Conservation (phyloP, 1,140 invertebrate species). For the Sitophilus oryzae region DNA sequence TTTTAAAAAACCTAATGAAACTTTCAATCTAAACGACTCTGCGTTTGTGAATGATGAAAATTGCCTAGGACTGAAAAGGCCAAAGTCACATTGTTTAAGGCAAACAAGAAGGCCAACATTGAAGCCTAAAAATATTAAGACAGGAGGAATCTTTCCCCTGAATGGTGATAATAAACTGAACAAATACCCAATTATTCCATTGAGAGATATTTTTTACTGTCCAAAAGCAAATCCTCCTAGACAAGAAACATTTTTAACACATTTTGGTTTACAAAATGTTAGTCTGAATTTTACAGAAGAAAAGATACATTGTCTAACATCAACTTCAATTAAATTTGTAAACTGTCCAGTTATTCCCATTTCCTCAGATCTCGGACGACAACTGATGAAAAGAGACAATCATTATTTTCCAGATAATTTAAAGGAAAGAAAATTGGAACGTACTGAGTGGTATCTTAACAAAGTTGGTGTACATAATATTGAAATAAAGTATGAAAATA, state of each 20-base stretch:
- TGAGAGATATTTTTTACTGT: slow-evolving; percentile 15
- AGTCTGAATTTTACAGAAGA: slow-evolving; percentile 4
- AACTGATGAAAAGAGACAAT: slow-evolving; percentile 25
- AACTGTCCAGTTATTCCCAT: slow-evolving; percentile 25
- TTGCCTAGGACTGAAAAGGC: slow-evolving; percentile 2
- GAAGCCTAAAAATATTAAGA: not conserved
- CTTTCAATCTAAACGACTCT: not conserved
- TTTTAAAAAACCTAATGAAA: slow-evolving; percentile 20
- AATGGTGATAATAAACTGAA: not conserved
- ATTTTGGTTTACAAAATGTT: slow-evolving; percentile 12
- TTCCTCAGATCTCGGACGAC: slow-evolving; percentile 30
- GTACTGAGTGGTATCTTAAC: slow-evolving; percentile 32
- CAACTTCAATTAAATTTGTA: slow-evolving; percentile 14
- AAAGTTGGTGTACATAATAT: not conserved
- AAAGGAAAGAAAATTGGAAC: slow-evolving; percentile 25
- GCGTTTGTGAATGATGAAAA: slow-evolving; percentile 12
- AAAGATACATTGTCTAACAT: not conserved
- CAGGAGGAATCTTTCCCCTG: not conserved
- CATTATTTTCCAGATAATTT: slow-evolving; percentile 23
- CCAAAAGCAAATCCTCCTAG: slow-evolving; percentile 8
- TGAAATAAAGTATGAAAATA: slow-evolving; percentile 8
- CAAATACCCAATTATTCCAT: slow-evolving; percentile 5
- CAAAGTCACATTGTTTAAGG: not conserved
- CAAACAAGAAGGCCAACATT: not conserved
- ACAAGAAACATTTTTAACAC: slow-evolving; percentile 25